Evolutionary conservation across 2,113 vertebrate genomes (phyloP).

Genomic region (Catharus bicknelli): DNA sequence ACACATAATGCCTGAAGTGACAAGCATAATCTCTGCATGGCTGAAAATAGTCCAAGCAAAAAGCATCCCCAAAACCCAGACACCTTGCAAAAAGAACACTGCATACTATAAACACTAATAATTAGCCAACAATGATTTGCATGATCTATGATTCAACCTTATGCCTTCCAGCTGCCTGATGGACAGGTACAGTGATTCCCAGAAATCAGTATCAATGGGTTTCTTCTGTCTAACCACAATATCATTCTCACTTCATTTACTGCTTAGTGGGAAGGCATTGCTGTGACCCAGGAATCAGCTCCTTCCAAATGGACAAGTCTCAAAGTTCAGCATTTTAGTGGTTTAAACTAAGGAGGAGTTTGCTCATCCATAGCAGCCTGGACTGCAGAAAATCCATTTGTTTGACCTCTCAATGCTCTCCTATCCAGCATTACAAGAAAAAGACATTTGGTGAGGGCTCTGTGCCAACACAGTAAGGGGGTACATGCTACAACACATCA

Average conservation of each 20-base stretch:
- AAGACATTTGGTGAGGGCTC: not conserved
- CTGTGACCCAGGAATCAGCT: slow-evolving; percentile 19
- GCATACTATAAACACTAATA: not conserved
- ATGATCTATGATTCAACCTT: not conserved
- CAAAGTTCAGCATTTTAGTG: slow-evolving; percentile 49
- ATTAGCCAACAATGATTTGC: slow-evolving; percentile 1
- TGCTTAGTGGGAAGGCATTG: slow-evolving; percentile 48
- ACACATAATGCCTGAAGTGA: not conserved
- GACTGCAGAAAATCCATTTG: slow-evolving; percentile 51
- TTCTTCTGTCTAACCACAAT: slow-evolving; percentile 9
- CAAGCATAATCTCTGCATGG: not conserved
- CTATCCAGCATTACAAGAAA: slow-evolving; percentile 23
- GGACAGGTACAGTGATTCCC: not conserved
- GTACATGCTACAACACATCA: not conserved
- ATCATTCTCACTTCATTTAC: slow-evolving; percentile 55
- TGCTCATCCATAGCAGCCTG: slow-evolving; percentile 53
- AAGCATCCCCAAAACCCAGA: not conserved
- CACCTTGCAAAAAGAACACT: not conserved
- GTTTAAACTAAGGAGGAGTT: slow-evolving; percentile 33
- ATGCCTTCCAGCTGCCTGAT: not conserved
- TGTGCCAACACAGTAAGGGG: not conserved
- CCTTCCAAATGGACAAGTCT: slow-evolving; percentile 29
- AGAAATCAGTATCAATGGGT: not conserved
- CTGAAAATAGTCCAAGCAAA: not conserved
- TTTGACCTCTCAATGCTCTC: slow-evolving; percentile 49